These are phyloP conservation scores for Aproaerema taeniolella DNA, from an alignment of 2,888 invertebrate species.

Conservation along the genomic window DNA sequence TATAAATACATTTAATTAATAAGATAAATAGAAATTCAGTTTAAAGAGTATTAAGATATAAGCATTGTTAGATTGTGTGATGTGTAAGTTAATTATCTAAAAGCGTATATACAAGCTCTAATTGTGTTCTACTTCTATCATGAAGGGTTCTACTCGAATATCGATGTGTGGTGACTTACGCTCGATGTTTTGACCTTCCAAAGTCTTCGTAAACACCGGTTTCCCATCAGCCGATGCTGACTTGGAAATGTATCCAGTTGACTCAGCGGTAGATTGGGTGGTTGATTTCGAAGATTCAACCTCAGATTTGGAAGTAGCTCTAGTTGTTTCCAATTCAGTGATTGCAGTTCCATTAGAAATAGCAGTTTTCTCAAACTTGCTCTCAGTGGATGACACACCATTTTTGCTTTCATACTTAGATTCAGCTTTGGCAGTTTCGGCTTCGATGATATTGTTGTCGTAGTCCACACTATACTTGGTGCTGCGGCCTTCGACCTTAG, in stretches of 20 bases:
- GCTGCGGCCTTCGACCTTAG: constrained; percentile 29
- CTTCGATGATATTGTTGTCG: constrained; percentile 43
- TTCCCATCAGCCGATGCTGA: constrained; percentile 73
- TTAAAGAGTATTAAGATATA: constrained; percentile 31
- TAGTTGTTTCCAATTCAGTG: constrained; percentile 37
- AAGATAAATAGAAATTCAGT: constrained; percentile 20
- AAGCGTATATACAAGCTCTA: constrained; percentile 73
- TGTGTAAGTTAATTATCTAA: constrained; percentile 62
- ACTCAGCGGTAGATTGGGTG: constrained; percentile 38
- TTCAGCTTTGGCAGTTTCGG: constrained; percentile 43
- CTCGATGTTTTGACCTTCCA: constrained; percentile 87
- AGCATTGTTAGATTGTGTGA: constrained; percentile 63
- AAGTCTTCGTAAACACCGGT: constrained; percentile 84
- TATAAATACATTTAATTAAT: too few species aligned
- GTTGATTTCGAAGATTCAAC: too few species aligned
- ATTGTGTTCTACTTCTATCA: constrained; percentile 33
- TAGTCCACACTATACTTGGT: constrained; percentile 38
- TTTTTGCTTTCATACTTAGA: constrained; percentile 46
- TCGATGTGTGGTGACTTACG: constrained; percentile 82
- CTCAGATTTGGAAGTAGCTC: constrained; percentile 43
- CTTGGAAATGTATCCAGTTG: constrained; percentile 38
- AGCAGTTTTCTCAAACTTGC: constrained; percentile 48
- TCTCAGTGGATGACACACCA: constrained; percentile 45
- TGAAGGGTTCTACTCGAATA: constrained; percentile 26
- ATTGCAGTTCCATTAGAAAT: constrained; percentile 54